Conservation (phyloP, 2,888 invertebrate species). For the Anarsia innoxiella region DNA sequence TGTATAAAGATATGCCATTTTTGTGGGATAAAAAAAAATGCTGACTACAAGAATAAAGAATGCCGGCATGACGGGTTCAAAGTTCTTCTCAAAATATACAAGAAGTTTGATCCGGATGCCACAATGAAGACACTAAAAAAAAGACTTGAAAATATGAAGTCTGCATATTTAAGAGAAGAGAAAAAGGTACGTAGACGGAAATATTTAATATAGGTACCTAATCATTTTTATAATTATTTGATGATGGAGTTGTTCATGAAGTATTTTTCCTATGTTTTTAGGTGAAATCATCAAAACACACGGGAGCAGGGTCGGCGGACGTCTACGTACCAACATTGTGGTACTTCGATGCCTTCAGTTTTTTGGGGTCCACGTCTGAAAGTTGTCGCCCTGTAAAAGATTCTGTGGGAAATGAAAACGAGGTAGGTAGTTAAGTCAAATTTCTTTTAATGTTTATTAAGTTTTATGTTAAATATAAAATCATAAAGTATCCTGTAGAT, state of each 20-base stretch:
- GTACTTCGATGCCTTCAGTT: slow-evolving; percentile 14
- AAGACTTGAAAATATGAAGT: slow-evolving; percentile 5
- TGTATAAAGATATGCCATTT: slow-evolving; percentile 1
- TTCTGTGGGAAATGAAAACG: slow-evolving; percentile 12
- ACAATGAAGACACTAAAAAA: slow-evolving; percentile 6
- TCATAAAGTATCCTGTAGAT: background rate
- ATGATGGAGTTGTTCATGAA: background rate
- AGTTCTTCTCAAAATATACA: slow-evolving; percentile 5
- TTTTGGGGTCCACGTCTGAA: slow-evolving; percentile 13
- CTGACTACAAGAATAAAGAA: background rate
- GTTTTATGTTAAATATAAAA: background rate
- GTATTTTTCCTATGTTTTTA: background rate
- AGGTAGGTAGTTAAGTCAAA: slow-evolving; percentile 3
- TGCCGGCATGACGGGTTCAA: slow-evolving; percentile 4
- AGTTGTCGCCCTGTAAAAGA: slow-evolving; percentile 11
- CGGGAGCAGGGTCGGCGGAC: slow-evolving; percentile 12
- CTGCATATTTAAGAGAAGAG: slow-evolving; percentile 5
- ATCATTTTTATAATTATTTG: background rate
- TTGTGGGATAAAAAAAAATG: background rate
- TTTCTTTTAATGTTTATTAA: background rate
- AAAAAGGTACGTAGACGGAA: slow-evolving; percentile 2
- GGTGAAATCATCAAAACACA: slow-evolving; percentile 6
- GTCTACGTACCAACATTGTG: slow-evolving; percentile 13
- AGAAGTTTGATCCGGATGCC: slow-evolving; percentile 4
- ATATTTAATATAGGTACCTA: background rate